Evolutionary conservation across 2,797 vertebrate genomes (phyloP), one percentile per base, ranked within the genome.

Genomic region (Lithobates pipiens): DNA sequence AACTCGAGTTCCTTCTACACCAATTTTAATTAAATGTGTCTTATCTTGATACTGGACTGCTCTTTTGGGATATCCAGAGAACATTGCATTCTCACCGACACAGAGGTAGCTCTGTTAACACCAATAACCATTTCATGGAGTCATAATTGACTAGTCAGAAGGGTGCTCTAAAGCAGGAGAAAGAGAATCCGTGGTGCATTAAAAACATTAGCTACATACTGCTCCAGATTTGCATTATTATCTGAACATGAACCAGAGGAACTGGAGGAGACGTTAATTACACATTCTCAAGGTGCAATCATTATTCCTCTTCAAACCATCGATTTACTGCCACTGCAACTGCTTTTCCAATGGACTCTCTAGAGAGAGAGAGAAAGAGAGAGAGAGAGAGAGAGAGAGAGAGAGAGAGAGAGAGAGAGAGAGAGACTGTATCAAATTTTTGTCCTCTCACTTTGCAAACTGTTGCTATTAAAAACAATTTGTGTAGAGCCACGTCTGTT

Each of bases 211-310:
- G 54, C 69, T 68, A 67, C 85, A 61, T 63, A 82, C 44, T 21
- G 68, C 13, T 44, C 25, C 54, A 77, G 50, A 82, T 86, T 82
- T 86, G 80, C 85, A 82, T 86, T 78, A 82, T 82, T 77, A 86
- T 78, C 69, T 78, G 74, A 67, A 77, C 74, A 77, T 74, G 80
- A 80, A 68, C 69, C 73, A 34, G 27, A 29, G 63, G 54, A 65
- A 54, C 36, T 50, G 25, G 50, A 54, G 74, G 74, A 73, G n/a
- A 36, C 75, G 73, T 86, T 77, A 86, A 82, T 86, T 86, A 72
- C 65, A 82, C 32, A 83, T 77, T 78, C 42, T 82, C 79, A 29
- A 73, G 68, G 75, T 73, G 42, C 27, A 36, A 25, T 77, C 80
- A 73, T 83, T 86, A 82, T 82, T 69, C 77, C 71, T 77, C 72